Conservation (phyloP, 2,797 vertebrate species). For the Ibycter americanus region DNA sequence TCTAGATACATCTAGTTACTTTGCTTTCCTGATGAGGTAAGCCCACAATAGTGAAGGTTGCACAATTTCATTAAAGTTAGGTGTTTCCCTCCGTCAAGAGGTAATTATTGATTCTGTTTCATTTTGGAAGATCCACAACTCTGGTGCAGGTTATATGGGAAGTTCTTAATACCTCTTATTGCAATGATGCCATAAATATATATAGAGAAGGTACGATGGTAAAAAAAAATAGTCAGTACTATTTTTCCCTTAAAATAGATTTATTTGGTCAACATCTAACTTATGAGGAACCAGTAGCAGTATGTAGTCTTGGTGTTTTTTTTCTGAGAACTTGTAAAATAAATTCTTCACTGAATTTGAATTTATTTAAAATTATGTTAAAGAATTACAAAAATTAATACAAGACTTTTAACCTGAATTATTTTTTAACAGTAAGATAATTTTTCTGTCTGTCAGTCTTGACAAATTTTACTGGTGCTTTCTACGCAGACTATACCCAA, state of each 20-base stretch:
- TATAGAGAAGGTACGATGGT: not conserved
- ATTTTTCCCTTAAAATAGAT: not conserved
- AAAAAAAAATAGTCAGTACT: not conserved
- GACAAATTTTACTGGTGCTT: not conserved
- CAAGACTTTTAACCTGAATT: not conserved
- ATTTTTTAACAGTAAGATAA: not conserved
- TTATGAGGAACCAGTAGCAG: not conserved
- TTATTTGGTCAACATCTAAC: not conserved
- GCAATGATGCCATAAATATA: not conserved
- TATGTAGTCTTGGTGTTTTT: not conserved
- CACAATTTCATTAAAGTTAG: not conserved
- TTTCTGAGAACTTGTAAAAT: not conserved
- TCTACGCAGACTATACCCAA: not conserved
- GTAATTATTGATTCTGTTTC: not conserved
- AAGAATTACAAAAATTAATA: not conserved
- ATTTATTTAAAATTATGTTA: not conserved
- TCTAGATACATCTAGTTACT: not conserved
- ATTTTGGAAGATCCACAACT: too few relatives aligned
- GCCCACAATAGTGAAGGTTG: not conserved
- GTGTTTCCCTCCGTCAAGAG: not conserved
- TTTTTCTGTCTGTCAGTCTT: not conserved
- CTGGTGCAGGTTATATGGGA: too few relatives aligned
- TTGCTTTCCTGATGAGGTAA: not conserved
- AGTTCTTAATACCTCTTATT: not conserved
- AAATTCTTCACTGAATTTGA: not conserved